Evolutionary conservation across 1,140 invertebrate genomes (phyloP).

Genomic region (Melanaphis sacchari): DNA sequence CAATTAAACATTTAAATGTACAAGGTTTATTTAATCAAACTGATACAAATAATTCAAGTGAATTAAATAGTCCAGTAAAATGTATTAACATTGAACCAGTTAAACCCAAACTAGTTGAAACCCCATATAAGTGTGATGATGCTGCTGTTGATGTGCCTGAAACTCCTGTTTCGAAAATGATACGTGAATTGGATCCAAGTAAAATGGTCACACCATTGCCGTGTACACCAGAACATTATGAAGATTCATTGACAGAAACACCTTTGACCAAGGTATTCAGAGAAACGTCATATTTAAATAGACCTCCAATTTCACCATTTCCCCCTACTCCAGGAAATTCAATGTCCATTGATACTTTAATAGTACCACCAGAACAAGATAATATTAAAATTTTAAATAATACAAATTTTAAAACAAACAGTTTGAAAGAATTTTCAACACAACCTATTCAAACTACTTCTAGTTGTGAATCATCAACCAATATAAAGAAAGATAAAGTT

Average conservation of each 20-base stretch:
- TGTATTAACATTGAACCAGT: background rate
- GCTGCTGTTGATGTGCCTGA: constrained; percentile 44
- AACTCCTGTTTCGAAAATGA: constrained; percentile 49
- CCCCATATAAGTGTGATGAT: constrained; percentile 47
- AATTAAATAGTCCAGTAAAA: constrained; percentile 11
- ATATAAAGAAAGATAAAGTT: background rate
- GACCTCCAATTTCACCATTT: constrained; percentile 49
- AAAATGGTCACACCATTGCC: constrained; percentile 23
- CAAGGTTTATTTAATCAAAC: background rate
- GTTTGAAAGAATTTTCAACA: background rate
- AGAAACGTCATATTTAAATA: constrained; percentile 52
- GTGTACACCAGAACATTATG: constrained; percentile 35
- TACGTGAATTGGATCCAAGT: constrained; percentile 41
- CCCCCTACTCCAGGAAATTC: constrained; percentile 53
- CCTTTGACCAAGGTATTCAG: constrained; percentile 43
- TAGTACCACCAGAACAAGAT: background rate
- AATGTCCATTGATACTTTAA: constrained; percentile 35
- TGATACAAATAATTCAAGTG: background rate
- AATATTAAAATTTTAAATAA: background rate
- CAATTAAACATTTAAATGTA: background rate
- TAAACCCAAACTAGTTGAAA: constrained; percentile 14
- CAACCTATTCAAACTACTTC: background rate
- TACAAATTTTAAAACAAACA: background rate
- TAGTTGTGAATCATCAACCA: background rate
- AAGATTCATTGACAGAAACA: constrained; percentile 39